Conservation (phyloP, 1,140 invertebrate species). For the Calephelis nemesis region DNA sequence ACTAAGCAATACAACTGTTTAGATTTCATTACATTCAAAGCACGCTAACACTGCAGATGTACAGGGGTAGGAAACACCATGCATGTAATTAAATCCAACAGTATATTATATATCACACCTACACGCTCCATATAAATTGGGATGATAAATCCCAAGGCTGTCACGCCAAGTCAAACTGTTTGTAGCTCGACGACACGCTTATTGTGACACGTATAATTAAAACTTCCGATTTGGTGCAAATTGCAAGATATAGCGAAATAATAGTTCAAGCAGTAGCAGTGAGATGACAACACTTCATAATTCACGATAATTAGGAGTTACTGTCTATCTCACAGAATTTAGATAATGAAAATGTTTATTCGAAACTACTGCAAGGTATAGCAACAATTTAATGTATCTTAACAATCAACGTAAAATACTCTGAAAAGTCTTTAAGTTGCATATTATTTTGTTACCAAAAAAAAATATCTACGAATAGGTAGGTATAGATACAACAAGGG, state of each 20-base stretch:
- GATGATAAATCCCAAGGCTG: conserved; percentile 44
- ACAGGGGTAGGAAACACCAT: background rate
- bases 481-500: too few species aligned
- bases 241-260: conserved; percentile 30
- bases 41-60: conserved; percentile 12
- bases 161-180: conserved; percentile 48
- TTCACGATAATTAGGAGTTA: background rate
- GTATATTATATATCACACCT: conserved; percentile 14
- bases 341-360: background rate
- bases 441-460: background rate
- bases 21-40: background rate
- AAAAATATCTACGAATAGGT: too few species aligned
- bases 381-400: background rate
- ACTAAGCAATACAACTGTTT: background rate
- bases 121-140: conserved; percentile 21
- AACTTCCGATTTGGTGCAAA: conserved; percentile 33
- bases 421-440: too few species aligned
- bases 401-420: too few species aligned
- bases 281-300: background rate
- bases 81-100: conserved; percentile 16
- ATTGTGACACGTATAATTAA: conserved; percentile 72
- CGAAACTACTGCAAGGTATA: too few species aligned
- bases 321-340: background rate
- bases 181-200: conserved; percentile 53
- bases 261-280: background rate